A percentile compares a stretch with the other conserved stretches of the same genome.
phyloP scores from a whole-genome alignment of 2,113 vertebrate species.

The Corynorhinus townsendii region DNA sequence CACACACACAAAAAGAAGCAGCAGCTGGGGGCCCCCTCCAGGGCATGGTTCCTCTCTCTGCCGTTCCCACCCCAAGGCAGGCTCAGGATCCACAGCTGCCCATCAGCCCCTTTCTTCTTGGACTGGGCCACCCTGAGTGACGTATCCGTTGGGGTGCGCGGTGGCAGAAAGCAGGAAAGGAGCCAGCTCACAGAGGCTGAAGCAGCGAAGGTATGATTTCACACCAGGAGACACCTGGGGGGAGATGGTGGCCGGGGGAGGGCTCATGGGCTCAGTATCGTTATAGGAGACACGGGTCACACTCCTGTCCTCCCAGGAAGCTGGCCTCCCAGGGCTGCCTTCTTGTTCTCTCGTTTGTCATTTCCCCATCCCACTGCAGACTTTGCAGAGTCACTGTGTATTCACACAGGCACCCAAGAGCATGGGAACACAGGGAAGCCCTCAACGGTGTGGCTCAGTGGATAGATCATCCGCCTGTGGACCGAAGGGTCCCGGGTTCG shows the following conservation, averaged over 20 bases:
- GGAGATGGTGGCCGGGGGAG: accelerated
- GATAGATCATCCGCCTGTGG: no score
- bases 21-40: not conserved
- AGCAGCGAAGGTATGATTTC: not conserved
- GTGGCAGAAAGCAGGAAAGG: not conserved
- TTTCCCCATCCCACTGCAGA: not conserved
- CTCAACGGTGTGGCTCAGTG: no score
- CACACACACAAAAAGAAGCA: no score
- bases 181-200: not conserved
- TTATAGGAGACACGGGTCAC: not conserved
- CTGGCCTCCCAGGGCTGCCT: not conserved
- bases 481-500: no score
- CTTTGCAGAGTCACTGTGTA: not conserved
- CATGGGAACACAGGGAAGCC: not conserved
- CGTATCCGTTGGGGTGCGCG: not conserved
- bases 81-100: not conserved
- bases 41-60: accelerated
- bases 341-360: not conserved
- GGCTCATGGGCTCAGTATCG: not conserved
- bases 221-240: not conserved
- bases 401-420: not conserved
- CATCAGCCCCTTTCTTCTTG: not conserved
- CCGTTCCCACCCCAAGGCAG: not conserved
- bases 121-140: not conserved
- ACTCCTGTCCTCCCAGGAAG: not conserved